Base-by-base conservation (phyloP, 2,888 invertebrate species). In the Dermolepida albohirtum region DNA sequence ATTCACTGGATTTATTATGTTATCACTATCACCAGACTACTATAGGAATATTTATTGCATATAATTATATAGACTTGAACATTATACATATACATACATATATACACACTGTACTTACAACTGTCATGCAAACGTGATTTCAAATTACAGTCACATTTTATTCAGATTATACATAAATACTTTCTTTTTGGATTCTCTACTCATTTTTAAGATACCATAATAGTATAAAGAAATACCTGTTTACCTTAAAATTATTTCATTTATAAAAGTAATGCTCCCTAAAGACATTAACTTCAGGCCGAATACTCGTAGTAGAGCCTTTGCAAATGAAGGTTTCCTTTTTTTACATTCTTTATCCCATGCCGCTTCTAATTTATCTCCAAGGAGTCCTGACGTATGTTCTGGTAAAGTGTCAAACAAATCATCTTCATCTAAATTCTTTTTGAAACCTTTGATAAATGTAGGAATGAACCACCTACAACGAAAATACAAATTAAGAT, bases 311-410 rank as follows among this genome's bases (percentile, higher is more conserved):
- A 76, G 72, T 41, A 80, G 49, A 10, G 78, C 74, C 49, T 71
- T 75, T 10, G 67, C 70, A n/a, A 80, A 66, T 0, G 78, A 78
- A 0, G 77, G 75, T 11, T 71, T 64, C 5, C 74, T 57, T 43
- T 57, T 57, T 11, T 44, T 50, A 41, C 57, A 16, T 70, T 78
- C 75, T 54, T 70, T 70, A n/a, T 65, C 51, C 78, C 77, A 78
- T 1, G 72, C 72, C 89, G 81, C 84, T 82, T 91, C 89, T 66
- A 92, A 81, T 75, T 82, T 81, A 75, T 90, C 87, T 1, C 90
- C 91, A 2, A 90, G 84, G 16, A 74, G 34, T 73, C 86, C 85
- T 0, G 94, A 92, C 74, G 86, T 84, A 78, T 92, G 93, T 11
- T 84, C 84, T 41, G 83, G 77, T 2, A 86, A 77, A 8, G 83